Percentiles rank a stretch among this genome's conserved stretches.
phyloP scores from a whole-genome alignment of 2,888 invertebrate genomes.

The Pollenia griseotomentosa region DNA sequence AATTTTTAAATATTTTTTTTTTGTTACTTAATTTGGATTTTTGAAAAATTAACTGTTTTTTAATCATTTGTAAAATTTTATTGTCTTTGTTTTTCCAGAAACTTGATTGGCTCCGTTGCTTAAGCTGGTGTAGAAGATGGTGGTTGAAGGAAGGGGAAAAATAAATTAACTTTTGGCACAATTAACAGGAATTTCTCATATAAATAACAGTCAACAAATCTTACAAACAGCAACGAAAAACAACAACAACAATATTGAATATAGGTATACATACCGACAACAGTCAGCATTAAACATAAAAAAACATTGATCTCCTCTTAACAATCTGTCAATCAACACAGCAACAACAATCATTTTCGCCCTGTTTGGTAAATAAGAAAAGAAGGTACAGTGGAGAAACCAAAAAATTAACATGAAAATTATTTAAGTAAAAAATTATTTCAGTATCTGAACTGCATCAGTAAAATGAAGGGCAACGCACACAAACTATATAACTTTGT shows the following conservation, averaged over 20 bases:
- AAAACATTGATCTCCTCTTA: slow-evolving; percentile 73
- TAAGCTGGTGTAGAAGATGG: slow-evolving; percentile 1
- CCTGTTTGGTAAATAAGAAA: slow-evolving; percentile 50
- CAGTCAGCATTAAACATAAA: slow-evolving; percentile 66
- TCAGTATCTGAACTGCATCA: too few relatives aligned
- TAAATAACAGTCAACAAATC: slow-evolving; percentile 70
- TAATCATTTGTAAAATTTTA: slow-evolving; percentile 31
- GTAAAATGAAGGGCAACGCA: too few relatives aligned
- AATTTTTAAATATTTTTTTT: slow-evolving; percentile 56
- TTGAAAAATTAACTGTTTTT: slow-evolving; percentile 66
- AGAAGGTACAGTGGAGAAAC: slow-evolving; percentile 47
- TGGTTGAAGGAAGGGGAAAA: slow-evolving; percentile 20
- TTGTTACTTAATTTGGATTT: slow-evolving; percentile 8
- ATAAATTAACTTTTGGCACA: slow-evolving; percentile 70
- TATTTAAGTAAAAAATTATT: too few relatives aligned
- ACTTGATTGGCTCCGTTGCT: slow-evolving; percentile 34
- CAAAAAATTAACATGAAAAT: not conserved
- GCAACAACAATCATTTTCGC: slow-evolving; percentile 71
- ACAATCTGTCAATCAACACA: slow-evolving; percentile 72
- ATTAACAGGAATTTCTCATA: slow-evolving; percentile 74
- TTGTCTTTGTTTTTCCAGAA: slow-evolving; percentile 49
- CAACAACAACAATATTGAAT: slow-evolving; percentile 29
- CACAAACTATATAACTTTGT: too few relatives aligned
- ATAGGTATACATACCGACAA: slow-evolving; percentile 57
- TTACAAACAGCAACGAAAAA: slow-evolving; percentile 43